phyloP scores from a whole-genome alignment of 2,797 vertebrate species.

The Nothura maculosa region DNA sequence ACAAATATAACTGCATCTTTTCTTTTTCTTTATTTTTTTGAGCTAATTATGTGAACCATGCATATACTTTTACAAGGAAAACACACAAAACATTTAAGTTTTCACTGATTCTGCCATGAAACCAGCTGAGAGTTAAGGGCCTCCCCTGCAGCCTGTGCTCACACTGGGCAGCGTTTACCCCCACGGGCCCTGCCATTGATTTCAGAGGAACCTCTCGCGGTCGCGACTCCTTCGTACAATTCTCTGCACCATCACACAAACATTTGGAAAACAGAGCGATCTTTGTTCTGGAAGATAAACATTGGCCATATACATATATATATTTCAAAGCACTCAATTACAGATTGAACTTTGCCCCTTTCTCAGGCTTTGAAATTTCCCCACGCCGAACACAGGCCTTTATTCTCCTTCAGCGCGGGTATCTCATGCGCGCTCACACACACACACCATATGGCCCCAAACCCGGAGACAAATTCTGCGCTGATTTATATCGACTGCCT shows the following conservation, averaged over 20 bases:
- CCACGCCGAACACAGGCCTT: not conserved
- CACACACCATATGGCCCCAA: conserved; percentile 35
- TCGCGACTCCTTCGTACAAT: not conserved
- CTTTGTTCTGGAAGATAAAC: conserved; percentile 64
- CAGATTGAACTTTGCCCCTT: conserved; percentile 68
- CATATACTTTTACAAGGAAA: not conserved
- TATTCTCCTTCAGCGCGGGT: not conserved
- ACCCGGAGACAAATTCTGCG: not conserved
- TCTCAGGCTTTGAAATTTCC: conserved; percentile 63
- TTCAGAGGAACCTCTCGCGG: not conserved
- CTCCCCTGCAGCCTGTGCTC: not conserved
- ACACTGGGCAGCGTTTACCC: not conserved
- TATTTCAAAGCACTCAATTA: conserved; percentile 65
- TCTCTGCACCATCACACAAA: not conserved
- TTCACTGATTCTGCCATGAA: not conserved
- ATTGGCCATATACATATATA: conserved; percentile 49
- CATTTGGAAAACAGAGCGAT: conserved; percentile 14
- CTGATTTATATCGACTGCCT: conserved; percentile 41
- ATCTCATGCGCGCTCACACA: not conserved
- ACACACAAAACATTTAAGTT: rapidly evolving
- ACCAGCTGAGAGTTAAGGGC: not conserved
- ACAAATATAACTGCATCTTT: not conserved
- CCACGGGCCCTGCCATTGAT: not conserved
- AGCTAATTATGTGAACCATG: not conserved
- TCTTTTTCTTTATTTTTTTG: not conserved